Base-by-base conservation (phyloP, 2,888 invertebrate species). In the Athrips mouffetella region DNA sequence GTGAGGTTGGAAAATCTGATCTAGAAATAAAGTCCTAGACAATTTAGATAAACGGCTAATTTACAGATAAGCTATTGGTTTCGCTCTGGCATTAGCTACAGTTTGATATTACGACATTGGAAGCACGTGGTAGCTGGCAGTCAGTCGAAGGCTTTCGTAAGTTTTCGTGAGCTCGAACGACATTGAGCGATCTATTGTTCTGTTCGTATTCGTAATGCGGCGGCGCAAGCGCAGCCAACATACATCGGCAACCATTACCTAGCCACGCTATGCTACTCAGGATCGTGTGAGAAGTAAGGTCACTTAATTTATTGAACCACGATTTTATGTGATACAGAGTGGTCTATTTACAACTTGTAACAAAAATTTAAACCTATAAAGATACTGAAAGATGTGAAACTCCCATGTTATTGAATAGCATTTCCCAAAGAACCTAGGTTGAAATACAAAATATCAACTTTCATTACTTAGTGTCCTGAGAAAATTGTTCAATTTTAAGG, bases 151-250 rank as follows among this genome's bases (percentile, higher is more conserved):
- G 67, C 76, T 86, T 83, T 84, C 81, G 81, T 76, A 82, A 85
- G 73, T 76, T 73, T 72, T 82, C 84, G 84, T 85, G 81, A 76
- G 76, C 62, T 63, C 60, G 63, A 60, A 62, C 68, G 80, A 80
- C 81, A 80, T 81, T 80, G 78, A 82, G 65, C 65, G 68, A 67
- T 74, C 76, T 78, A 83, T 83, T 85, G 81, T 85, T 76, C 62
- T 85, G 81, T 85, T 76, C 62, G 57, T 54, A 47, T 13, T n/a
- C n/a, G n/a, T n/a, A n/a, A n/a, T n/a, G n/a, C n/a, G 18, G 35
- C 58, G 58, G 54, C 53, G 54, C 63, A 51, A 53, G 57, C 63
- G 49, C 49, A 21, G 42, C 39, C 49, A 29, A 23, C 40, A 39
- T 15, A 37, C 18, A 40, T 21, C 40, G 18, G 29, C 45, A 40